Evolutionary conservation across 2,113 vertebrate genomes (phyloP).

Genomic region (Chloropsis cyanopogon): DNA sequence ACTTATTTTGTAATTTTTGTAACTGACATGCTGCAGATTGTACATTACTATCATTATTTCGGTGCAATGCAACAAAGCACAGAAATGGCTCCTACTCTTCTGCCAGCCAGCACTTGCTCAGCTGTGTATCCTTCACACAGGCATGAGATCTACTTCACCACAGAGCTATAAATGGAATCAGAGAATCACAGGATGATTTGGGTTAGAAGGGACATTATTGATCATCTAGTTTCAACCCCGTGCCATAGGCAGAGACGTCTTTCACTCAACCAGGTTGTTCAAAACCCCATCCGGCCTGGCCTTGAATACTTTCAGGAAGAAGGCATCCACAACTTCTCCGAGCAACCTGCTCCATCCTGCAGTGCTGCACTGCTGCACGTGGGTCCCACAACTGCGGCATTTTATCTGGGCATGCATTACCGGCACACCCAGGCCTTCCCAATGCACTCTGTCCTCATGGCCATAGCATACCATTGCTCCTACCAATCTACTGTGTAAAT

Average conservation of each 20-base stretch:
- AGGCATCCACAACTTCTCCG: not conserved
- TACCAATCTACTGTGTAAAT: not conserved
- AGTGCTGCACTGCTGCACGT: fast-evolving
- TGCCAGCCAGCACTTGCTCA: not conserved
- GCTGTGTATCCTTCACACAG: not conserved
- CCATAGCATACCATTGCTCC: not conserved
- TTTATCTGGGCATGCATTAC: fast-evolving
- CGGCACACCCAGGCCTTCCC: not conserved
- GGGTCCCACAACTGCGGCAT: not conserved
- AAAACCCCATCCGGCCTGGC: not conserved
- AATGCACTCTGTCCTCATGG: not conserved
- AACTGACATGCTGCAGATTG: not conserved
- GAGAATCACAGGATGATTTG: not conserved
- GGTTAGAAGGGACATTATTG: not conserved
- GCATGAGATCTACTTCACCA: not conserved
- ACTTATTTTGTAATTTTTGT: not conserved
- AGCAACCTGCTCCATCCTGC: not conserved
- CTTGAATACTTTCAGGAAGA: not conserved
- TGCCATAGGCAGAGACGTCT: not conserved
- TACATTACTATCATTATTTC: not conserved
- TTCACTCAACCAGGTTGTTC: not conserved
- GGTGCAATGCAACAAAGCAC: not conserved
- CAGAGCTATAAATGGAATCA: not conserved
- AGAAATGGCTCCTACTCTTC: not conserved
- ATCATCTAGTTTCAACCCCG: not conserved